These are phyloP conservation scores for Neogale vison DNA, from an alignment of 2,113 vertebrate genomes.

Conservation along the genomic window DNA sequence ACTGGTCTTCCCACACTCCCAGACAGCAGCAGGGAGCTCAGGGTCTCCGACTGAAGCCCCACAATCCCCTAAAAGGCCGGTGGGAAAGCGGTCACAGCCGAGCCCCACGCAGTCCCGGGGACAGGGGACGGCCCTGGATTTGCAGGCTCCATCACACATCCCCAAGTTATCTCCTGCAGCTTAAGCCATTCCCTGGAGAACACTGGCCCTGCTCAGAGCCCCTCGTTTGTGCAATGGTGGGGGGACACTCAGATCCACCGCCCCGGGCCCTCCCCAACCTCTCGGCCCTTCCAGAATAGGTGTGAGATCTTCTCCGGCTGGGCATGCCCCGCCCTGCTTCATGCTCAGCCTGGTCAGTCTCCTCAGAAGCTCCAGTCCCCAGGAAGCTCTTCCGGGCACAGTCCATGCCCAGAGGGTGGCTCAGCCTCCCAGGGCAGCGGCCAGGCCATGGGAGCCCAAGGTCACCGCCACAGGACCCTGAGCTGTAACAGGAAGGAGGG, in stretches of 20 bases:
- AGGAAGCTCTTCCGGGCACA: background rate
- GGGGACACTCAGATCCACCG: rapidly evolving
- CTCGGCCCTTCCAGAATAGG: rapidly evolving
- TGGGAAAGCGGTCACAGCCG: too few relatives aligned
- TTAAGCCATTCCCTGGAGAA: too few relatives aligned
- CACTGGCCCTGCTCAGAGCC: background rate
- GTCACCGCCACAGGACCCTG: background rate
- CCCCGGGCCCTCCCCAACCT: background rate
- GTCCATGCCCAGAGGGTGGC: background rate
- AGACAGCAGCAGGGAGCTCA: rapidly evolving
- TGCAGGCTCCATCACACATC: background rate
- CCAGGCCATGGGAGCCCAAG: background rate
- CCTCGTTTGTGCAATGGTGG: rapidly evolving
- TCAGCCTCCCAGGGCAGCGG: background rate
- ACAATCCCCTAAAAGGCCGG: background rate
- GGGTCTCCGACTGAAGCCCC: rapidly evolving
- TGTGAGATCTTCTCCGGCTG: rapidly evolving
- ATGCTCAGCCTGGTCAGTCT: background rate
- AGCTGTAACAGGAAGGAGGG: background rate
- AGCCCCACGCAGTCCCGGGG: background rate
- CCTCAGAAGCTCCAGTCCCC: background rate
- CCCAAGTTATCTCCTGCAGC: rapidly evolving
- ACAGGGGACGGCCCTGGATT: background rate
- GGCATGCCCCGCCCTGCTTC: background rate
- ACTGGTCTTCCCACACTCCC: background rate